Conservation (phyloP, 2,113 vertebrate species). For the Halcyon senegalensis region DNA sequence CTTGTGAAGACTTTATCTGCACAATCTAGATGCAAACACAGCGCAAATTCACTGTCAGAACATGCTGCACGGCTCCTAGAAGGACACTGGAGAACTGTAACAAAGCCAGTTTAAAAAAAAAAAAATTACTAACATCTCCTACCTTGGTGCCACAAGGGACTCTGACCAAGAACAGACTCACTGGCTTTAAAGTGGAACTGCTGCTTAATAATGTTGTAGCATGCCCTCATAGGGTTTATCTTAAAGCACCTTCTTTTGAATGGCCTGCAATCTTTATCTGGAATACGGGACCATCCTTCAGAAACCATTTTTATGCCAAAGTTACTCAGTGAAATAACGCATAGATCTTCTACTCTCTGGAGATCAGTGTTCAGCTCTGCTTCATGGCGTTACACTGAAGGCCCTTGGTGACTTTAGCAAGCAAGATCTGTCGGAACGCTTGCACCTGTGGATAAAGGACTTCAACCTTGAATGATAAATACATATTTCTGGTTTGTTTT, state of each 20-base stretch:
- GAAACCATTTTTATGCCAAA: conserved; percentile 61
- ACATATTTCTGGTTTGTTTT: background rate
- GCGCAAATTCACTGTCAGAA: conserved; percentile 12
- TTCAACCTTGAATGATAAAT: conserved; percentile 71
- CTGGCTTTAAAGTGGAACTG: conserved; percentile 46
- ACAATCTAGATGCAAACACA: background rate
- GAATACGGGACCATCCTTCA: conserved; percentile 37
- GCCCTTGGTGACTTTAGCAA: conserved; percentile 54
- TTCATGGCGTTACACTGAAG: conserved; percentile 65
- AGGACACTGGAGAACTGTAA: background rate
- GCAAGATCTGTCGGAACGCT: conserved; percentile 47
- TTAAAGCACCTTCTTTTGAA: conserved; percentile 58
- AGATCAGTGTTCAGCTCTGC: conserved; percentile 56
- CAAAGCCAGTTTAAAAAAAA: conserved; percentile 4
- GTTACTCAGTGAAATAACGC: conserved; percentile 58
- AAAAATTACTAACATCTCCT: background rate
- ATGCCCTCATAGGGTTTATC: conserved; percentile 53
- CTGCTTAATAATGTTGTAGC: conserved; percentile 48
- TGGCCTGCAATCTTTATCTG: conserved; percentile 47
- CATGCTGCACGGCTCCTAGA: rapidly evolving
- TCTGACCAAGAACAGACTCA: conserved; percentile 27
- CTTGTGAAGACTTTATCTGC: background rate
- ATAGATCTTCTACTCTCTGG: conserved; percentile 28
- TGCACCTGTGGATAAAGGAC: conserved; percentile 67
- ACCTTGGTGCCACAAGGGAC: background rate